phyloP scores from a whole-genome alignment of 2,888 invertebrate genomes.

The Scrobipalpa costella region DNA sequence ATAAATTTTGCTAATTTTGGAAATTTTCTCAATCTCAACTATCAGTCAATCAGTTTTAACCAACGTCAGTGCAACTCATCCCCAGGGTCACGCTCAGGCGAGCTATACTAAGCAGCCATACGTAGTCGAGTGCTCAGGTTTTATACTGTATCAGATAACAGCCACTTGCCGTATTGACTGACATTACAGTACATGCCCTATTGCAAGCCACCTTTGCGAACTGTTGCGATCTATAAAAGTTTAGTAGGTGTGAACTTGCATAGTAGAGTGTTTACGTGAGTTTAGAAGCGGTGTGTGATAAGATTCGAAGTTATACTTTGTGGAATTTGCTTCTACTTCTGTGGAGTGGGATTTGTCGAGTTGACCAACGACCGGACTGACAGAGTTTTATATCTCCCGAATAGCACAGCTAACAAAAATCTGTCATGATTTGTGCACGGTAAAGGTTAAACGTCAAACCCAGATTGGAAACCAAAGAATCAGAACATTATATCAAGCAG shows the following conservation, averaged over 20 bases:
- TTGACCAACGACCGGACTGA: too few relatives aligned
- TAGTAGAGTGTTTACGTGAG: neutral
- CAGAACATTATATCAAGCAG: too few relatives aligned
- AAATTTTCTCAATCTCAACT: neutral
- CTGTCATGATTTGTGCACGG: too few relatives aligned
- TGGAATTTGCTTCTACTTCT: too few relatives aligned
- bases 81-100: neutral
- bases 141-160: slow-evolving; percentile 14
- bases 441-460: too few relatives aligned
- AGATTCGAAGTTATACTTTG: too few relatives aligned
- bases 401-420: too few relatives aligned
- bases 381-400: too few relatives aligned
- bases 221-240: slow-evolving; percentile 6
- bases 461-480: too few relatives aligned
- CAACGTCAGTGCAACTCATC: neutral
- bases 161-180: slow-evolving; percentile 4
- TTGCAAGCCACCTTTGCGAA: neutral
- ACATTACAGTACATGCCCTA: neutral
- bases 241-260: slow-evolving; percentile 4
- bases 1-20: too few relatives aligned
- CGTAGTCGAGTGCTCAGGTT: slow-evolving; percentile 6
- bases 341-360: too few relatives aligned
- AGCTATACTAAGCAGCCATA: slow-evolving; percentile 1
- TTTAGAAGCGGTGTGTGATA: neutral
- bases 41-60: neutral